phyloP scores from a whole-genome alignment of 2,888 invertebrate species.

The Zeuzera pyrina region DNA sequence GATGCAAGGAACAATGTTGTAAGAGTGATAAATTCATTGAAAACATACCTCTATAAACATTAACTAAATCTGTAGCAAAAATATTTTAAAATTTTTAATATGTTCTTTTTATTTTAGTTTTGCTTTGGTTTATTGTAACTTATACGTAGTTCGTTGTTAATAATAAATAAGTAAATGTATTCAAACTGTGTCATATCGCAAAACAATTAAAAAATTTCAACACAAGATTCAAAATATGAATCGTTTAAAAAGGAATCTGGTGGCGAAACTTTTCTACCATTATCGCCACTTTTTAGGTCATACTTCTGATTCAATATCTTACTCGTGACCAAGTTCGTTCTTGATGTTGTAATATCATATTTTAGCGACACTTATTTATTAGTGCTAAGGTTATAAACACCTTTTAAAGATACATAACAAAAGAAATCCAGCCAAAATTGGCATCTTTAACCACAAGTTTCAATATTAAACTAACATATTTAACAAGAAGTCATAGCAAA shows the following conservation, averaged over 20 bases:
- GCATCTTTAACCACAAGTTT: no score
- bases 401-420: neutral
- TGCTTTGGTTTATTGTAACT: no score
- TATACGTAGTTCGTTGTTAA: no score
- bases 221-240: no score
- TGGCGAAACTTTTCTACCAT: no score
- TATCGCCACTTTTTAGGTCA: constrained; percentile 47
- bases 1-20: constrained; percentile 52
- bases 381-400: no score
- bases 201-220: no score
- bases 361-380: neutral
- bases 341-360: no score
- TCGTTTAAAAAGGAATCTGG: constrained; percentile 9
- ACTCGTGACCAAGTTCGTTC: constrained; percentile 38
- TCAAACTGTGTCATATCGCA: no score
- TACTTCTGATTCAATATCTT: constrained; percentile 53
- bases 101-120: no score
- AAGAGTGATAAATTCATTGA: constrained; percentile 65
- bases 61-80: constrained; percentile 63
- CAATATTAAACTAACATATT: neutral
- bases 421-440: neutral
- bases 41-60: constrained; percentile 63
- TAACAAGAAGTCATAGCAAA: constrained; percentile 2
- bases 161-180: no score
- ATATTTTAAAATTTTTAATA: no score